phyloP scores from a whole-genome alignment of 1,140 invertebrate species.

The Atopsyche davidsoni region DNA sequence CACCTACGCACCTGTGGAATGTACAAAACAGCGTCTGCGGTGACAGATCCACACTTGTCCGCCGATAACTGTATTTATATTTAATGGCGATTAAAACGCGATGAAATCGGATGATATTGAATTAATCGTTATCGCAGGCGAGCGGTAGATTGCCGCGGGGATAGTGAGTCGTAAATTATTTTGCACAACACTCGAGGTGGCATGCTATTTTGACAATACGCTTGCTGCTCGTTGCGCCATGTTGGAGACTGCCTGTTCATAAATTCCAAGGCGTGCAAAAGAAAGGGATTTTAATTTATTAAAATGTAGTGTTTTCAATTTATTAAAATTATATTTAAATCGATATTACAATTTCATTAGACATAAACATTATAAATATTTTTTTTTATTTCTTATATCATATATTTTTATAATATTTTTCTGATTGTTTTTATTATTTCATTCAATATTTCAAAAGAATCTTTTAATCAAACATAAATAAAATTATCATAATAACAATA shows the following conservation, averaged over 20 bases:
- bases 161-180: background rate
- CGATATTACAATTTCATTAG: background rate
- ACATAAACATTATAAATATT: background rate
- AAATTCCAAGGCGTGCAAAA: conserved; percentile 1
- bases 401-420: background rate
- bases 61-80: too few relatives aligned
- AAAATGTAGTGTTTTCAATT: background rate
- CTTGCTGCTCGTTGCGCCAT: conserved; percentile 15
- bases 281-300: background rate
- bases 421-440: background rate
- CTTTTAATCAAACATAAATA: too few relatives aligned
- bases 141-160: background rate
- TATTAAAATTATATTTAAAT: too few relatives aligned
- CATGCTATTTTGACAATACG: conserved; percentile 23
- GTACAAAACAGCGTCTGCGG: conserved; percentile 15
- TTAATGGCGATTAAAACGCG: background rate
- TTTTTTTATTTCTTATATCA: background rate
- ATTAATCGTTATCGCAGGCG: too few relatives aligned
- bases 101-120: background rate
- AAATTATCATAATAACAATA: too few relatives aligned
- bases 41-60: conserved; percentile 13
- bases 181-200: conserved; percentile 14
- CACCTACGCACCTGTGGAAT: conserved; percentile 22
- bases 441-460: too few relatives aligned
- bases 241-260: conserved; percentile 18